Percentiles rank a stretch among this genome's conserved stretches.
phyloP scores from a whole-genome alignment of 2,888 invertebrate species.

The Norana najaformis region DNA sequence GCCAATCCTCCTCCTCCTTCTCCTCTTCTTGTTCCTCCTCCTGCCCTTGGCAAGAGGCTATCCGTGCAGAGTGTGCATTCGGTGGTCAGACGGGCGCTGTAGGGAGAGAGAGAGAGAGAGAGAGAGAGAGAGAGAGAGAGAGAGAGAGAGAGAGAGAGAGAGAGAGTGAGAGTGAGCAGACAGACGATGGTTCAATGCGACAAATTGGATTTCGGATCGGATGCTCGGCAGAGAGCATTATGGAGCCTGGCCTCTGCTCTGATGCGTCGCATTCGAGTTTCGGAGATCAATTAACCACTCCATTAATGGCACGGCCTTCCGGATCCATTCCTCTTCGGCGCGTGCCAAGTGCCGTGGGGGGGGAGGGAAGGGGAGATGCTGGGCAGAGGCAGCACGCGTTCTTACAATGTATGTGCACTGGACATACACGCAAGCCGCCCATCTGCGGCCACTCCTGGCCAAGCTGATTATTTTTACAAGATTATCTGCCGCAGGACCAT shows the following conservation, averaged over 20 bases:
- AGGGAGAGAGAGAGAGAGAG: no score
- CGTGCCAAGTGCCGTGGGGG: background rate
- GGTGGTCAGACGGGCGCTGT: background rate
- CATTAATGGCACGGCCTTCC: constrained; percentile 13
- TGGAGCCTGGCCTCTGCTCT: background rate
- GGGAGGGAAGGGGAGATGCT: background rate
- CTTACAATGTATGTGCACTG: background rate
- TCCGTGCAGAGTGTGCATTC: background rate
- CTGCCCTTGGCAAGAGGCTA: background rate
- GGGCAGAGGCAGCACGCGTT: background rate
- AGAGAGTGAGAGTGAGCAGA: no score
- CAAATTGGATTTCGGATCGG: background rate
- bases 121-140: no score
- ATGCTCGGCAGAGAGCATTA: background rate
- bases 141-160: no score
- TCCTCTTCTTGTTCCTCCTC: background rate
- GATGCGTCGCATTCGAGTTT: constrained; percentile 13
- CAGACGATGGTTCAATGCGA: background rate
- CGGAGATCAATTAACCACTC: constrained; percentile 7
- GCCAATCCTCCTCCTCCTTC: background rate
- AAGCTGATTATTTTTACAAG: background rate
- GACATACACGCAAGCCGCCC: background rate
- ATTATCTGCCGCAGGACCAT: background rate
- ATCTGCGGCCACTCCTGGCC: background rate
- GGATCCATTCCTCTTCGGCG: constrained; percentile 7